Evolutionary conservation across 2,888 invertebrate genomes (phyloP).

Genomic region (Macrosoma leucophasiata): DNA sequence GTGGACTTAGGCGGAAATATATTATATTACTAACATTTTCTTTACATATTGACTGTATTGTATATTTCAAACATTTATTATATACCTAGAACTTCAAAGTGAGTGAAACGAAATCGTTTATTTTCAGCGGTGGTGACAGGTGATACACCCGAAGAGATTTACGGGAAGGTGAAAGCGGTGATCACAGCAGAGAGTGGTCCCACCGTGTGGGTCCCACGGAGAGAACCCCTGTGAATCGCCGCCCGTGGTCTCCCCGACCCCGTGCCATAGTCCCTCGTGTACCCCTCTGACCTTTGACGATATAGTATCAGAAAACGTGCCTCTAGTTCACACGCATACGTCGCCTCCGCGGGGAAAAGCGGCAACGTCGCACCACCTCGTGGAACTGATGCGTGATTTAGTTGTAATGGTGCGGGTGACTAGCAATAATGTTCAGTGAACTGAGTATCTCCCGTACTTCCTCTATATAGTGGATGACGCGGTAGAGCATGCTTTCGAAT

Average conservation of each 20-base stretch:
- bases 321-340: slow-evolving; percentile 2
- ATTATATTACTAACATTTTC: too few species aligned
- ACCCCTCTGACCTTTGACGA: slow-evolving; percentile 7
- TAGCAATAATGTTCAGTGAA: slow-evolving; percentile 16
- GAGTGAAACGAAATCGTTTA: too few species aligned
- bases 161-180: slow-evolving; percentile 94
- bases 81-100: too few species aligned
- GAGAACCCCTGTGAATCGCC: slow-evolving; percentile 94
- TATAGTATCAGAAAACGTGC: slow-evolving; percentile 11
- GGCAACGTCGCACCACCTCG: not conserved
- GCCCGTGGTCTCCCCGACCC: slow-evolving; percentile 28
- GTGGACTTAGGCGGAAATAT: too few species aligned
- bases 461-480: too few species aligned
- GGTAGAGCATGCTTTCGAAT: too few species aligned
- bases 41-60: too few species aligned
- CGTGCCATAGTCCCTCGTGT: slow-evolving; percentile 11
- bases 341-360: not conserved
- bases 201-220: slow-evolving; percentile 97
- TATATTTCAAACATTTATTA: too few species aligned
- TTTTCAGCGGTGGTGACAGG: slow-evolving; percentile 93
- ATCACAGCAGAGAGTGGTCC: slow-evolving; percentile 97
- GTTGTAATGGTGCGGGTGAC: too few species aligned
- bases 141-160: slow-evolving; percentile 98
- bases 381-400: slow-evolving; percentile 1
- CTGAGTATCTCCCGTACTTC: too few species aligned